phyloP scores from a whole-genome alignment of 2,888 invertebrate genomes.

The Caenorhabditis sp. region DNA sequence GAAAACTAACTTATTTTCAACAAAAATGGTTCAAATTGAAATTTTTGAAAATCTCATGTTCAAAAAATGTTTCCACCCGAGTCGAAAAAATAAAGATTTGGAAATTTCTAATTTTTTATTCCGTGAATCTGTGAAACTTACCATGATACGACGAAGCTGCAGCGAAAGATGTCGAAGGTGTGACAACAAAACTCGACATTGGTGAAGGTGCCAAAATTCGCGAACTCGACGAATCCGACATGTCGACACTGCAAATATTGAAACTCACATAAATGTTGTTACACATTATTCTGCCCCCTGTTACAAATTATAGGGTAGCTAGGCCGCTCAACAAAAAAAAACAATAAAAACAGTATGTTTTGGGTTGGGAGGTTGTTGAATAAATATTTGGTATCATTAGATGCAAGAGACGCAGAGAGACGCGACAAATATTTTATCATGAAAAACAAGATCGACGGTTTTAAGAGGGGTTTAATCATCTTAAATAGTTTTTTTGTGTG shows the following conservation, averaged over 20 bases:
- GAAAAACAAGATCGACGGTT: too few relatives aligned
- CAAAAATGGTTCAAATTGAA: too few relatives aligned
- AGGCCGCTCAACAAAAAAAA: conserved; percentile 8
- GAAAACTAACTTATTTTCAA: too few relatives aligned
- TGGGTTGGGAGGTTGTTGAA: conserved; percentile 7
- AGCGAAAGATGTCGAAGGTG: conserved; percentile 31
- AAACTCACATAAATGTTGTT: not conserved
- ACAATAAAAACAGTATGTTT: conserved; percentile 3
- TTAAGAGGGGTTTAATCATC: too few relatives aligned
- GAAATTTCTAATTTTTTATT: too few relatives aligned
- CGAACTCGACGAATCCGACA: conserved; percentile 40
- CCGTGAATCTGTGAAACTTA: conserved; percentile 1
- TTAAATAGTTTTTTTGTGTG: too few relatives aligned
- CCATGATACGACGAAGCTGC: conserved; percentile 19
- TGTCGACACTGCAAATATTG: conserved; percentile 32
- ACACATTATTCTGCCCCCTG: too few relatives aligned
- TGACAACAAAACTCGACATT: conserved; percentile 24
- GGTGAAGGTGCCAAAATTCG: conserved; percentile 30
- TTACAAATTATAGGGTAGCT: conserved; percentile 6
- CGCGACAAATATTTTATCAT: too few relatives aligned
- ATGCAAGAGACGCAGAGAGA: not conserved
- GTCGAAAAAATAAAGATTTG: not conserved
- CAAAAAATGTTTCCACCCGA: too few relatives aligned
- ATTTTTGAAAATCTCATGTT: too few relatives aligned
- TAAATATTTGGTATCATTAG: not conserved